phyloP scores from a whole-genome alignment of 2,113 vertebrate species.

The Trogon melanurus region DNA sequence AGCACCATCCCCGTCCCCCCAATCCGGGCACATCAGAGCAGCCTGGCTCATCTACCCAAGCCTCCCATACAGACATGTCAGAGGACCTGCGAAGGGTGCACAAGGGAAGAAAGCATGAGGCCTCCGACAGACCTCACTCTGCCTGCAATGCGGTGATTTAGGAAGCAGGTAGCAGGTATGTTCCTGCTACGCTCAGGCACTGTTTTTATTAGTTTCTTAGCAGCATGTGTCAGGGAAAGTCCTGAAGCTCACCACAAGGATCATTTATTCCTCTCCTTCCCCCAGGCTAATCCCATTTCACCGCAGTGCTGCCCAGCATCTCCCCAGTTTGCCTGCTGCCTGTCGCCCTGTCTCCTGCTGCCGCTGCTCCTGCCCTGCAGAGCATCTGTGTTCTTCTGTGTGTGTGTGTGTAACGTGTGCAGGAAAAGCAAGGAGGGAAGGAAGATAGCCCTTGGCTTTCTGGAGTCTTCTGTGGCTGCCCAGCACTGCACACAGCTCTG shows the following conservation, averaged over 20 bases:
- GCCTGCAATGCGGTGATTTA: not conserved
- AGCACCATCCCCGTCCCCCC: not conserved
- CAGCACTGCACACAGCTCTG: not conserved
- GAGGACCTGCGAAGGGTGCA: not conserved
- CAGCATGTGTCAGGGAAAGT: not conserved
- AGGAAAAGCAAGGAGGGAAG: not conserved
- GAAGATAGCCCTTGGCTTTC: not conserved
- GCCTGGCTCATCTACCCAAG: fast-evolving
- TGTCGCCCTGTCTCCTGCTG: not conserved
- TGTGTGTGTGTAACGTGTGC: fast-evolving
- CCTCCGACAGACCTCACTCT: not conserved
- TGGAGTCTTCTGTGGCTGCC: not conserved
- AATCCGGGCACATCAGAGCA: not conserved
- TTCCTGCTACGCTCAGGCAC: not conserved
- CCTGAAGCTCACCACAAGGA: not conserved
- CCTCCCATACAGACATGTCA: fast-evolving
- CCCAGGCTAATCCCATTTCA: not conserved
- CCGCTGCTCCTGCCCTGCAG: not conserved
- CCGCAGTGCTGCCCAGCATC: fast-evolving
- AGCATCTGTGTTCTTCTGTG: fast-evolving
- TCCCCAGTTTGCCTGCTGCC: not conserved
- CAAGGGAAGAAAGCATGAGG: not conserved
- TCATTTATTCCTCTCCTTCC: not conserved
- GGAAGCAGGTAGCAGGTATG: not conserved
- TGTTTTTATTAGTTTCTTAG: not conserved